A percentile compares a stretch with the other conserved stretches of the same genome.
Conservation (phyloP, 1,140 invertebrate species). For the Sycobia sp. region DNA sequence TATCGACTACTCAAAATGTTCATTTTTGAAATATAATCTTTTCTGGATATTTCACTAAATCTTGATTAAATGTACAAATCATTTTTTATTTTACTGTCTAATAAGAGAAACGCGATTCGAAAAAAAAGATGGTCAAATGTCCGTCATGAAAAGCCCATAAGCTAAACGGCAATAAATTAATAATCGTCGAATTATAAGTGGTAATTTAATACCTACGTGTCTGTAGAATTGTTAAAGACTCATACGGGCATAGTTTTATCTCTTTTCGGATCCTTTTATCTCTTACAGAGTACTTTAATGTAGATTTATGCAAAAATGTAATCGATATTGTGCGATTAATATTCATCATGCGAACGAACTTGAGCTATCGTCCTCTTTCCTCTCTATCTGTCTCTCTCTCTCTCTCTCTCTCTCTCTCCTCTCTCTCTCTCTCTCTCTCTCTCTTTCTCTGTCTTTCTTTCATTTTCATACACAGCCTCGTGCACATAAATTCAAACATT, state of each 20-base stretch:
- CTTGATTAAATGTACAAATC: no score
- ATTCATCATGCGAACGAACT: constrained; percentile 42
- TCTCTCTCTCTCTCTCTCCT: constrained; percentile 15
- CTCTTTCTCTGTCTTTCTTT: constrained; percentile 5
- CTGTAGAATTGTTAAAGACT: neutral
- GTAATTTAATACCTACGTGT: neutral
- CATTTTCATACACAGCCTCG: no score
- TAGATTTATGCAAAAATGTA: constrained; percentile 53
- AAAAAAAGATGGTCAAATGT: no score
- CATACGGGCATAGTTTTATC: neutral
- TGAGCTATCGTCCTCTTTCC: no score
- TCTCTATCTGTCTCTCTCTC: constrained; percentile 14
- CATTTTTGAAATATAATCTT: no score
- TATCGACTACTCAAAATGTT: no score
- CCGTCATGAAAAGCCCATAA: no score
- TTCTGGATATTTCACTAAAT: no score
- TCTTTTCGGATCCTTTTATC: neutral
- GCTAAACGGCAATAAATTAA: constrained; percentile 27
- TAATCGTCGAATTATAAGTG: constrained; percentile 32
- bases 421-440: constrained; percentile 17
- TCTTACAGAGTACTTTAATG: constrained; percentile 33
- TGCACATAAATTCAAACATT: no score
- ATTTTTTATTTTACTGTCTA: no score
- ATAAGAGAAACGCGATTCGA: no score
- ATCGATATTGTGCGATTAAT: constrained; percentile 52